phyloP scores from a whole-genome alignment of 1,140 invertebrate genomes.

The Procambarus clarkii region DNA sequence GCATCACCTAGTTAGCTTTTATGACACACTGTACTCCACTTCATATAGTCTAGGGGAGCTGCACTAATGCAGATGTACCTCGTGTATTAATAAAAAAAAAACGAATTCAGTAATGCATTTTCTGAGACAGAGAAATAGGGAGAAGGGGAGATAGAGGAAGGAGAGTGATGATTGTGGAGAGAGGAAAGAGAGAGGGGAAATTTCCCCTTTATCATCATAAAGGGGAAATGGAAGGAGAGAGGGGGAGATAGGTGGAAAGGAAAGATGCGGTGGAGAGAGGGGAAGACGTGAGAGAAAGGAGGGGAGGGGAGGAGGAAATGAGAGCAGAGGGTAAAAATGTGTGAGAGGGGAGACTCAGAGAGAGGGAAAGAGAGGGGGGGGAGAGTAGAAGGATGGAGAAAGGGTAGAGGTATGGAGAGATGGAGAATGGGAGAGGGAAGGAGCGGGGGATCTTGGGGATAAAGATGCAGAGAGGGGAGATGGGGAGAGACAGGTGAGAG shows the following conservation, averaged over 20 bases:
- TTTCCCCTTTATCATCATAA: no score
- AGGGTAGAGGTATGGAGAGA: background rate
- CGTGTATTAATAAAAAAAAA: no score
- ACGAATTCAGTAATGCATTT: no score
- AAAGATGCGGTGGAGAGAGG: background rate
- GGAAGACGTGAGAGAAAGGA: background rate
- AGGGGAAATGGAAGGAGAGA: background rate
- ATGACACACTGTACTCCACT: no score
- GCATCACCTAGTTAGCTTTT: no score
- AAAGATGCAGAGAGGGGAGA: background rate
- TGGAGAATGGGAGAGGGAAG: background rate
- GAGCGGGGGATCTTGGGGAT: no score
- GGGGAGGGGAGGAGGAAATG: background rate
- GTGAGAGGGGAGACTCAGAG: background rate
- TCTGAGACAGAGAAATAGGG: background rate
- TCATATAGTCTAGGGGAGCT: no score
- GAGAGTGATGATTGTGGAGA: background rate
- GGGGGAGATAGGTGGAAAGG: background rate
- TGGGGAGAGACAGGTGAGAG: background rate
- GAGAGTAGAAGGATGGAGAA: background rate
- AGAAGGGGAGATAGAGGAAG: background rate
- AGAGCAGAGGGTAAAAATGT: background rate
- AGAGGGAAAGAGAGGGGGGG: background rate
- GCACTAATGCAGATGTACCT: no score
- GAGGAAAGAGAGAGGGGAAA: background rate